Evolutionary conservation across 2,113 vertebrate genomes (phyloP).

Genomic region (Reinhardtius hippoglossoides): DNA sequence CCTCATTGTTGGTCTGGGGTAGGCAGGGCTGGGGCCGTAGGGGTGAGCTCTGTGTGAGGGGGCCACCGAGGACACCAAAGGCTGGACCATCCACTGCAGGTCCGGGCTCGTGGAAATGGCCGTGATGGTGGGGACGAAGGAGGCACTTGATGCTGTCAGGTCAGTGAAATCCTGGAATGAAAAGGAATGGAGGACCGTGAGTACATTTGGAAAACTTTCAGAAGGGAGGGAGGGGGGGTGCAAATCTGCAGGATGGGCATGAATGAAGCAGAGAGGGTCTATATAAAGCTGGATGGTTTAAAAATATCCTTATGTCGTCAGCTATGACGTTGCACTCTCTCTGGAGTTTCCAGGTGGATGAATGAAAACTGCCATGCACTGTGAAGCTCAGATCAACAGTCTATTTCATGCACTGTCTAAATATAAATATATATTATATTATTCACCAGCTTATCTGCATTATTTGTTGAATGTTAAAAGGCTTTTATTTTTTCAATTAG

Average conservation of each 20-base stretch:
- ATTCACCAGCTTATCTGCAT: too few species aligned
- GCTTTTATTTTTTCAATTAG: neutral
- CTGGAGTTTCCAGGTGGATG: constrained; percentile 88
- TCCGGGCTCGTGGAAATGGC: constrained; percentile 90
- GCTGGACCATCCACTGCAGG: constrained; percentile 94
- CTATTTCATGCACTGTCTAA: constrained; percentile 4
- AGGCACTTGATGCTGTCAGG: constrained; percentile 87
- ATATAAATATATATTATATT: too few species aligned
- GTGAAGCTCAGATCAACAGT: constrained; percentile 27
- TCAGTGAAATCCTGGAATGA: constrained; percentile 90
- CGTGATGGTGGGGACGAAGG: constrained; percentile 92
- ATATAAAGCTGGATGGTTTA: constrained; percentile 79
- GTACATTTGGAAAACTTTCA: constrained; percentile 35
- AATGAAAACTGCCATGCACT: constrained; percentile 43
- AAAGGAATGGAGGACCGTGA: constrained; percentile 44
- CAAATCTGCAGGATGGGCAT: constrained; percentile 33
- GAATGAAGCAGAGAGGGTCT: constrained; percentile 54
- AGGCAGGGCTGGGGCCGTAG: constrained; percentile 81
- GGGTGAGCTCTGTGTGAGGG: constrained; percentile 89
- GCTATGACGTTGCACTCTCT: constrained; percentile 86
- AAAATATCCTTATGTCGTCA: constrained; percentile 91
- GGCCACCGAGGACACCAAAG: constrained; percentile 89
- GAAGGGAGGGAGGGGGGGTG: neutral
- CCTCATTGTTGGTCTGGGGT: constrained; percentile 82
- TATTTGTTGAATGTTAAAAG: neutral